Base-by-base conservation (phyloP, 2,888 invertebrate species). In the Globia sparganii region DNA sequence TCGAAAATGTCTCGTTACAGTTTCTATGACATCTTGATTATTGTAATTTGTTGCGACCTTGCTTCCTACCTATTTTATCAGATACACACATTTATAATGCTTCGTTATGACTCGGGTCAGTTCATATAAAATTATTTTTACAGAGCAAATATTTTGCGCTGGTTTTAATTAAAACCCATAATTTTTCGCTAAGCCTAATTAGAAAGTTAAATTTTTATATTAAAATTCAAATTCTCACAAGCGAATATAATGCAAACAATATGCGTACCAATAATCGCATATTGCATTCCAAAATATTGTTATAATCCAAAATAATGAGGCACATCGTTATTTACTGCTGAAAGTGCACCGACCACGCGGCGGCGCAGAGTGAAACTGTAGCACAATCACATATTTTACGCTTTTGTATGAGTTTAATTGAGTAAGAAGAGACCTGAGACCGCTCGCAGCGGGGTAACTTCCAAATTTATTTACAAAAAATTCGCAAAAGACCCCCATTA, bases 361-460 rank as follows among this genome's bases (percentile, higher is more conserved):
- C 88, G 87, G 87, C 85, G 89, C 88, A 86, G 88, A 90, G 91
- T 89, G 93, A 94, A 95, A 95, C 94, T 95, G 95, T 95, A 96
- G 89, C 95, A 95, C 92, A 94, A 91, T 94, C 94, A 95, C 95
- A 96, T 96, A 96, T 94, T 93, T 96, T 95, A 96, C 93, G 93
- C 94, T 94, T 95, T 95, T 93, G 95, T 94, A 95, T 91, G 93
- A 93, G 92, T 94, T 94, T 96, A 96, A 96, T 96, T 96, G 95
- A 94, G 95, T 91, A 95, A 95, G 95, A 95, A 94, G 94, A 94
- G 94, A 93, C 90, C 89, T 86, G 90, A 90, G 90, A 90, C 91
- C 90, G 91, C 90, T 93, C 96, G 75, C 96, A 96, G 96, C 96
- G 94, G 96, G 96, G 93, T 93, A 92, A 94, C 95, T 92, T 94